These are phyloP conservation scores for Synanthedon andrenaeformis DNA, from an alignment of 2,888 invertebrate genomes.

Conservation along the genomic window DNA sequence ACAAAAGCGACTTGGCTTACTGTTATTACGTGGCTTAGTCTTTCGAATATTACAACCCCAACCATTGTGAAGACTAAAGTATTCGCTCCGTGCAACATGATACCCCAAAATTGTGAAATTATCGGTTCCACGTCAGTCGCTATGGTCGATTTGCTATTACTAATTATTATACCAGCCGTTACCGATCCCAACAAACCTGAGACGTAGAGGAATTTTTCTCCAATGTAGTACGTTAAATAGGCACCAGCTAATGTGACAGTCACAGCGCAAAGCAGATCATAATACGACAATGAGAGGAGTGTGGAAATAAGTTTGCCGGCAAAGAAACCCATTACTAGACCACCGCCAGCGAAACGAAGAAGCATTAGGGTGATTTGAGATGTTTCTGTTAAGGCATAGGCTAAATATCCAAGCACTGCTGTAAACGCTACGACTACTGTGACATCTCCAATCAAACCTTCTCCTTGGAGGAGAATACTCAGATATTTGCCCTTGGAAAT, in stretches of 20 bases:
- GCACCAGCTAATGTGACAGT: conserved; percentile 45
- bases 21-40: conserved; percentile 47
- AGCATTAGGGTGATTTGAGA: conserved; percentile 43
- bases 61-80: conserved; percentile 72
- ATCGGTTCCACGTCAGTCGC: conserved; percentile 50
- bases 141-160: conserved; percentile 43
- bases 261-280: conserved; percentile 45
- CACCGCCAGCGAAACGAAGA: conserved; percentile 46
- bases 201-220: conserved; percentile 54
- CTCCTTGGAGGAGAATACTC: conserved; percentile 46
- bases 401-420: conserved; percentile 41
- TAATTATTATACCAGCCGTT: conserved; percentile 45
- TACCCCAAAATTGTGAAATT: conserved; percentile 42
- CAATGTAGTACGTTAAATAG: conserved; percentile 50
- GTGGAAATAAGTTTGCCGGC: conserved; percentile 43
- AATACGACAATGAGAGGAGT: conserved; percentile 44
- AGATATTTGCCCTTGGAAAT: conserved; percentile 51
- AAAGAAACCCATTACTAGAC: conserved; percentile 42
- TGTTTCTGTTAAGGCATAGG: conserved; percentile 31
- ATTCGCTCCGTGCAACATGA: conserved; percentile 51
- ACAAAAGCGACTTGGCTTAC: conserved; percentile 44
- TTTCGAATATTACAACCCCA: conserved; percentile 71
- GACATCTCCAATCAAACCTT: conserved; percentile 52
- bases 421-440: conserved; percentile 56
- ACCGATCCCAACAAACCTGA: conserved; percentile 49